Evolutionary conservation across 2,113 vertebrate species (phyloP).

Genomic region (Sprattus sprattus): DNA sequence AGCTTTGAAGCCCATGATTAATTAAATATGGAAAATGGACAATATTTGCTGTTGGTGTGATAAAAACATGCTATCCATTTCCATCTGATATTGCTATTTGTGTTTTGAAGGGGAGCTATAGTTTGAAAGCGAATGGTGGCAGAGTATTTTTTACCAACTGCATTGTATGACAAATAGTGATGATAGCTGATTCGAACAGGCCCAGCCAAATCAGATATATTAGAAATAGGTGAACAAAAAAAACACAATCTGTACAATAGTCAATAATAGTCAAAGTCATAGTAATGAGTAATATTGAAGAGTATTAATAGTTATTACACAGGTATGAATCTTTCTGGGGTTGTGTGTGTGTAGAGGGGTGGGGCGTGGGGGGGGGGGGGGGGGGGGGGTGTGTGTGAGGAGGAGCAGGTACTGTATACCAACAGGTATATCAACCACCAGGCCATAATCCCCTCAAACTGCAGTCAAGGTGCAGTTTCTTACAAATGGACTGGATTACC

Average conservation of each 20-base stretch:
- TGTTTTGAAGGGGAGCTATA: neutral
- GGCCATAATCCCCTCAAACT: conserved; percentile 59
- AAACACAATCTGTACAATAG: neutral
- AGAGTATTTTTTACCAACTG: neutral
- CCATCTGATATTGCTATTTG: conserved; percentile 24
- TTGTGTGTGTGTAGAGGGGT: too few species aligned
- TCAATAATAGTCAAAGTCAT: too few species aligned
- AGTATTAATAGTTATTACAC: too few species aligned
- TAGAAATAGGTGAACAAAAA: neutral
- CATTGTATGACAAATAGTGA: neutral
- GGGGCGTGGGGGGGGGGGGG: conserved; percentile 46
- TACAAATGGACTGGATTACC: conserved; percentile 63
- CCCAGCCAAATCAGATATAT: neutral
- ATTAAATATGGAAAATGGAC: conserved; percentile 61
- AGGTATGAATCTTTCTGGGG: neutral
- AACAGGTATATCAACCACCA: conserved; percentile 57
- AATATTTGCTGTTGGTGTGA: conserved; percentile 68
- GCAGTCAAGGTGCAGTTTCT: conserved; percentile 52
- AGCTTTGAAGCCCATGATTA: conserved; percentile 62
- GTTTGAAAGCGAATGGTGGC: neutral
- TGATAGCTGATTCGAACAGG: neutral
- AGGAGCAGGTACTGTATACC: too few species aligned
- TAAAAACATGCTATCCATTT: conserved; percentile 35
- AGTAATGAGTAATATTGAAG: too few species aligned
- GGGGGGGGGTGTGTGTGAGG: too few species aligned